Evolutionary conservation across 2,113 vertebrate genomes (phyloP).

Genomic region (Ciconia boyciana): DNA sequence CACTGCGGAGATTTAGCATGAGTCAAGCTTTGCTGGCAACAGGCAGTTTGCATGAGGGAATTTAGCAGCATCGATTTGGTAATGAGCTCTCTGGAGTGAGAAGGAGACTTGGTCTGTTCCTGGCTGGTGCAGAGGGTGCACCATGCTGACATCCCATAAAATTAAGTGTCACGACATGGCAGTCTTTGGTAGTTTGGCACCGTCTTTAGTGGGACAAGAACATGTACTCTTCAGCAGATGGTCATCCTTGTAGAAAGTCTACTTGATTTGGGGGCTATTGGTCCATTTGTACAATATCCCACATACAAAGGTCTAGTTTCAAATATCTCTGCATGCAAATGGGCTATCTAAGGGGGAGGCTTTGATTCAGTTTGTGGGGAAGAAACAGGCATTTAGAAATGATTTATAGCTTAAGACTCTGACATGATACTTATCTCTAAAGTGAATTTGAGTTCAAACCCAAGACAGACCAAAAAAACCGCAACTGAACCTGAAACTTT

Average conservation of each 20-base stretch:
- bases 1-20: rapidly evolving
- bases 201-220: rapidly evolving
- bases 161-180: rapidly evolving
- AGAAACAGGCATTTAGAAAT: background rate
- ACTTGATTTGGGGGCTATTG: rapidly evolving
- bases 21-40: background rate
- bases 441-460: background rate
- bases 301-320: background rate
- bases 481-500: background rate
- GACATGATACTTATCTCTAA: background rate
- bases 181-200: background rate
- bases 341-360: background rate
- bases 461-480: background rate
- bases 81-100: background rate
- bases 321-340: background rate
- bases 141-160: background rate
- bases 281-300: background rate
- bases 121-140: background rate
- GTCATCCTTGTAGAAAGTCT: background rate
- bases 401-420: background rate
- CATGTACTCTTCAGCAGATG: background rate
- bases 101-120: background rate
- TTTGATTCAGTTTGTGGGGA: background rate
- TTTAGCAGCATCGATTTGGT: background rate
- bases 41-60: background rate